Conservation (phyloP, 2,797 vertebrate species). For the Argyrosomus regius region DNA sequence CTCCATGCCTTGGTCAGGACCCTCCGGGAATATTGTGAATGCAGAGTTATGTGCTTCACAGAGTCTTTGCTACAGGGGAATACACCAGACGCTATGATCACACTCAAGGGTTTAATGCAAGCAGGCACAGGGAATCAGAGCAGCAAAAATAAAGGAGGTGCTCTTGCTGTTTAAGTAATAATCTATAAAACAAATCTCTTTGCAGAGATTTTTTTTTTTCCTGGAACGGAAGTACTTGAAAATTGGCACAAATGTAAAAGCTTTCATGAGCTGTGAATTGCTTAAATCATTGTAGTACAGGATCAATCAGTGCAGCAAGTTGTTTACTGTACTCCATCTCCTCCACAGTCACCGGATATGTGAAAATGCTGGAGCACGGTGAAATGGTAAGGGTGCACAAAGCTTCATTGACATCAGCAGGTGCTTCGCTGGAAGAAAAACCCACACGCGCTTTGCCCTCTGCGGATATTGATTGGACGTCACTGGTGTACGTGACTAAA, state of each 20-base stretch:
- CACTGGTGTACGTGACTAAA: constrained; percentile 41
- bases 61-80: constrained; percentile 46
- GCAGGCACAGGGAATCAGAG: constrained; percentile 39
- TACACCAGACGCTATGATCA: constrained; percentile 51
- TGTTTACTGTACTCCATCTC: constrained; percentile 26
- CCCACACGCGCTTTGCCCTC: constrained; percentile 24
- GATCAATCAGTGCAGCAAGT: constrained; percentile 4
- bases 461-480: constrained; percentile 51
- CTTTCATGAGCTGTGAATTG: constrained; percentile 8
- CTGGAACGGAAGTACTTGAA: not conserved
- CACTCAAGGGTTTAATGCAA: constrained; percentile 49
- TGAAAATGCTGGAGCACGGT: constrained; percentile 13
- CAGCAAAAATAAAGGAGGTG: constrained; percentile 34
- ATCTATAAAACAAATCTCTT: constrained; percentile 30
- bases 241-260: constrained; percentile 26
- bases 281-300: constrained; percentile 5
- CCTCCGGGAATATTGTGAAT: constrained; percentile 55
- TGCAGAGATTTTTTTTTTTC: constrained; percentile 5
- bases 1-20: constrained; percentile 47
- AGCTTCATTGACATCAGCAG: constrained; percentile 45
- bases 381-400: constrained; percentile 25
- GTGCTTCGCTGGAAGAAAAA: constrained; percentile 3
- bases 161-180: constrained; percentile 38
- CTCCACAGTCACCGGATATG: not conserved
- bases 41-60: constrained; percentile 61